Evolutionary conservation across 2,888 invertebrate genomes (phyloP).

Genomic region (Eretmocerus hayati): DNA sequence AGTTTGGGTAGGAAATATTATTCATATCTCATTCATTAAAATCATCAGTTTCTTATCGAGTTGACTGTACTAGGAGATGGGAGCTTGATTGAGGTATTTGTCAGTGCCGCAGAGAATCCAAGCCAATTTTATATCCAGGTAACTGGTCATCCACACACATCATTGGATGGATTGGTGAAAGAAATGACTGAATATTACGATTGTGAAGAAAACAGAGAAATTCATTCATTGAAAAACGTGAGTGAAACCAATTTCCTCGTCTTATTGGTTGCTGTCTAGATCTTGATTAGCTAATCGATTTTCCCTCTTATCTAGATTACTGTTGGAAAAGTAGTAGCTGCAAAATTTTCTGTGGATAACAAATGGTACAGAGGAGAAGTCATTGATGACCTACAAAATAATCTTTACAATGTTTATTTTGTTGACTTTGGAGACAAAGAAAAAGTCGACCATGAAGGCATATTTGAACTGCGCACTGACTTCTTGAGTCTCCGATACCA

Average conservation of each 20-base stretch:
- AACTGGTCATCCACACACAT: conserved; percentile 64
- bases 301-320: conserved; percentile 46
- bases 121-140: conserved; percentile 81
- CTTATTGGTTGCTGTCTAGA: neutral
- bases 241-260: no score
- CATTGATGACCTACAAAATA: conserved; percentile 55
- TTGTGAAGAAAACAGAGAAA: conserved; percentile 56
- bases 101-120: conserved; percentile 78
- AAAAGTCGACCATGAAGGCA: conserved; percentile 57
- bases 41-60: neutral
- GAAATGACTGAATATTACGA: conserved; percentile 79
- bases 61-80: conserved; percentile 36
- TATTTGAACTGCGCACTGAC: conserved; percentile 70
- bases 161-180: conserved; percentile 71
- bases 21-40: neutral
- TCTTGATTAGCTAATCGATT: no score
- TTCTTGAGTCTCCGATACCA: conserved; percentile 67
- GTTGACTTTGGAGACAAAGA: conserved; percentile 85
- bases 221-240: conserved; percentile 50
- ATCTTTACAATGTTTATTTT: conserved; percentile 65
- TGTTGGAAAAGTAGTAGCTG: conserved; percentile 77
- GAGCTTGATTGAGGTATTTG: conserved; percentile 73
- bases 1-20: conserved; percentile 3
- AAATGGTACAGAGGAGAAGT: conserved; percentile 79
- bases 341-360: conserved; percentile 71